Conservation (phyloP, 64 coral and sea anemone species). For the Dendronephthya gigantea region DNA sequence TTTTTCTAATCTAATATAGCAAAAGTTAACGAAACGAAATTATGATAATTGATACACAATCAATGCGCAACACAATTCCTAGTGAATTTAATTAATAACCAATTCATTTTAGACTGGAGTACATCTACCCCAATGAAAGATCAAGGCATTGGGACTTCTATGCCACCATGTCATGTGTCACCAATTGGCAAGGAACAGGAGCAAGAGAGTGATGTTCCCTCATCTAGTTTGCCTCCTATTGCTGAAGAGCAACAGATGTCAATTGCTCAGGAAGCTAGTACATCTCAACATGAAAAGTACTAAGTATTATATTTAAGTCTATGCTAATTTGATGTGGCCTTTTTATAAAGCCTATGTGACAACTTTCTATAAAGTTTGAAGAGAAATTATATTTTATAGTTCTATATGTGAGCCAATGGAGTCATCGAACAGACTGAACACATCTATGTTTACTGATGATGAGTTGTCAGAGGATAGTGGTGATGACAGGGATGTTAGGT, state of each 20-base stretch:
- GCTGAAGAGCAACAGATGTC: neutral
- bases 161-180: neutral
- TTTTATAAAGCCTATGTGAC: too few species aligned
- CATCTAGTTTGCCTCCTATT: neutral
- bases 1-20: too few species aligned
- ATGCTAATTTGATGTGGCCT: too few species aligned
- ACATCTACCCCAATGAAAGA: neutral
- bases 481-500: neutral
- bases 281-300: neutral
- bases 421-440: neutral
- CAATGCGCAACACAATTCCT: too few species aligned
- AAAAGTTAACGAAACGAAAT: too few species aligned
- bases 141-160: neutral
- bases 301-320: neutral
- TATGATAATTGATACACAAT: too few species aligned
- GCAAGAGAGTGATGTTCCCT: neutral
- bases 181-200: neutral
- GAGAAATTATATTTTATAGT: neutral
- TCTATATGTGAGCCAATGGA: neutral
- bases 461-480: neutral
- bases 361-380: too few species aligned
- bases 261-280: neutral
- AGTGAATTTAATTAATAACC: too few species aligned
- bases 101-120: neutral
- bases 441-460: neutral